Percentiles rank a stretch among this genome's conserved stretches.
phyloP scores from a whole-genome alignment of 2,113 vertebrate genomes.

The Oryzias melastigma region DNA sequence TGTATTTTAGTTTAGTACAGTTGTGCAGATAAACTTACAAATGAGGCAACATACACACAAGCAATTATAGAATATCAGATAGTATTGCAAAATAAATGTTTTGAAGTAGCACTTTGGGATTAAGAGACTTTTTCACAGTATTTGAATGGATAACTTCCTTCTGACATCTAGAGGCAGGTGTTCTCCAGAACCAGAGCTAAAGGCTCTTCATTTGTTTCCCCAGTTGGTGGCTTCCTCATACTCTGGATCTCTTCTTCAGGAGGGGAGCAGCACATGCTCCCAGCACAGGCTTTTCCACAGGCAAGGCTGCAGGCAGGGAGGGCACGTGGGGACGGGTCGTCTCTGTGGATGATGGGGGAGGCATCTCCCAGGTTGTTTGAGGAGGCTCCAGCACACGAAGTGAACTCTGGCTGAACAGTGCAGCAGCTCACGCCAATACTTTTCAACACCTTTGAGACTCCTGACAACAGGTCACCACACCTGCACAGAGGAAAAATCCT shows the following conservation, averaged over 20 bases:
- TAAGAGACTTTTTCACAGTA: neutral
- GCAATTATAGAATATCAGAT: slow-evolving; percentile 1
- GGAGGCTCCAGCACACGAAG: neutral
- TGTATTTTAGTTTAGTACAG: slow-evolving; percentile 21
- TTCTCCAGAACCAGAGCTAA: slow-evolving; percentile 60
- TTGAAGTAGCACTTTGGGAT: slow-evolving; percentile 17
- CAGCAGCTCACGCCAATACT: slow-evolving; percentile 68
- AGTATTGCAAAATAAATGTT: slow-evolving; percentile 4
- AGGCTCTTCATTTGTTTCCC: slow-evolving; percentile 33
- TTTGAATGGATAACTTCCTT: neutral
- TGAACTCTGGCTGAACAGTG: slow-evolving; percentile 79
- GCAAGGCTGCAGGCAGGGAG: slow-evolving; percentile 58
- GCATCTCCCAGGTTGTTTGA: neutral
- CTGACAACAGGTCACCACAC: slow-evolving; percentile 57
- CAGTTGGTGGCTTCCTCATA: slow-evolving; percentile 17
- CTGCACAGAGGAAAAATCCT: slow-evolving; percentile 23
- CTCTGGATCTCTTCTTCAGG: slow-evolving; percentile 13
- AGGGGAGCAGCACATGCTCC: slow-evolving; percentile 68
- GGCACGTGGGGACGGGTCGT: slow-evolving; percentile 1
- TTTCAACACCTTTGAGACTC: slow-evolving; percentile 64
- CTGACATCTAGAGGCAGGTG: slow-evolving; percentile 39
- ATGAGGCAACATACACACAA: neutral
- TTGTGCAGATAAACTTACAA: neutral
- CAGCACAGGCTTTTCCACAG: slow-evolving; percentile 66
- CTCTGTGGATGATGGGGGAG: slow-evolving; percentile 21